Conservation (phyloP, 1,140 invertebrate species). For the Leptinotarsa undecemlineata region DNA sequence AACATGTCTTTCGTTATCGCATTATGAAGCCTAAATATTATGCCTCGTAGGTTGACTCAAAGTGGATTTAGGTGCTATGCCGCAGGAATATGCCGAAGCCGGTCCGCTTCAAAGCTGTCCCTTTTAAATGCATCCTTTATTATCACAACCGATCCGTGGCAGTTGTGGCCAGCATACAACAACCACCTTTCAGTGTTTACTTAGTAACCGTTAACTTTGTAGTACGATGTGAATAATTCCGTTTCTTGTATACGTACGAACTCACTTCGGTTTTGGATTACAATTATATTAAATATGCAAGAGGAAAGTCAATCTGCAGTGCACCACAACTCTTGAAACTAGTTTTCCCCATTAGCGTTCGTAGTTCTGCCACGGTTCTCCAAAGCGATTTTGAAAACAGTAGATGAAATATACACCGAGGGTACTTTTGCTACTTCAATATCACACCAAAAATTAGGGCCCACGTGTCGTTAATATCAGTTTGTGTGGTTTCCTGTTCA, state of each 20-base stretch:
- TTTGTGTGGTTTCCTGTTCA: neutral
- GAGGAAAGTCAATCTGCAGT: conserved; percentile 11
- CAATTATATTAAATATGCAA: conserved; percentile 19
- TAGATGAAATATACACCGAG: neutral
- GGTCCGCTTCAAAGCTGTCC: conserved; percentile 11
- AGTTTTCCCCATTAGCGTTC: neutral
- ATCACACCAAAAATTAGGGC: neutral
- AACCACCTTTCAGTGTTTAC: conserved; percentile 17
- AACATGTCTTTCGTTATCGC: neutral
- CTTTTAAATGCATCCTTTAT: conserved; percentile 24
- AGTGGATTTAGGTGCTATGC: neutral
- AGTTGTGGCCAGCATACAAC: conserved; percentile 11
- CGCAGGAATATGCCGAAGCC: conserved; percentile 9
- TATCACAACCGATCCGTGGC: conserved; percentile 18
- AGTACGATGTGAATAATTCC: conserved; percentile 22
- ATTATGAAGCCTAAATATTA: conserved; percentile 2
- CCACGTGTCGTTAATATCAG: neutral
- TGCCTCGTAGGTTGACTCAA: neutral
- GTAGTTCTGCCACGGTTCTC: no score
- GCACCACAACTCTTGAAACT: neutral
- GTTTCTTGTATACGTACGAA: conserved; percentile 23
- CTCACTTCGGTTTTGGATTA: conserved; percentile 16
- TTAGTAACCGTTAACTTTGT: conserved; percentile 21
- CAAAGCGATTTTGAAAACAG: neutral
- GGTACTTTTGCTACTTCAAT: neutral